Percentiles rank a stretch among this genome's conserved stretches.
phyloP scores from a whole-genome alignment of 2,888 invertebrate genomes.

The Alentia gelatinosa region DNA sequence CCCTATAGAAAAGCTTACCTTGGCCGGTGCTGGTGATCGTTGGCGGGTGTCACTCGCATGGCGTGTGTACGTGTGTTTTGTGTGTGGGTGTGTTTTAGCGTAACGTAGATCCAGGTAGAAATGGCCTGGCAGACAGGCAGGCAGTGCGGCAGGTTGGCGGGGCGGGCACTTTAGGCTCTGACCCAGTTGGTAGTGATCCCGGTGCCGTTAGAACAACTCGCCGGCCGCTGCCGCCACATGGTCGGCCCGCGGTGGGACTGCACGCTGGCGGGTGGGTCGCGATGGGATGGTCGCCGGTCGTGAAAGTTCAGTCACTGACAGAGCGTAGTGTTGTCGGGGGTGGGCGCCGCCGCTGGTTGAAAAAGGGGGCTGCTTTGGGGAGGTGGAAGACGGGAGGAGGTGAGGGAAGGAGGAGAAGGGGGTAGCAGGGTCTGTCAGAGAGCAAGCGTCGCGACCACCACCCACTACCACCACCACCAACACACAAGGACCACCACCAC shows the following conservation, averaged over 20 bases:
- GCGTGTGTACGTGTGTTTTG: background rate
- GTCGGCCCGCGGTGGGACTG: background rate
- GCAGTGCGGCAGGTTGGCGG: background rate
- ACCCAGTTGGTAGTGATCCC: background rate
- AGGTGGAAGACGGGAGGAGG: background rate
- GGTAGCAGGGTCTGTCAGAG: background rate
- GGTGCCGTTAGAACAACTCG: background rate
- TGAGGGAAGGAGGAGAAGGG: background rate
- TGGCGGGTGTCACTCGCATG: background rate
- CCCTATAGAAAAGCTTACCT: too few species aligned
- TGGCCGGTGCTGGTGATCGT: background rate
- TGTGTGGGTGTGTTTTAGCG: background rate
- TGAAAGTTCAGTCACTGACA: background rate
- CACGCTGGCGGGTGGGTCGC: background rate
- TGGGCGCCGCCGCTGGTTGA: background rate
- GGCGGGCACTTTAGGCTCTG: background rate
- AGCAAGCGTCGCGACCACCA: background rate
- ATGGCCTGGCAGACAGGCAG: background rate
- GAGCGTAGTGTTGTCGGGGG: background rate
- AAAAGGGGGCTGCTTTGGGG: background rate
- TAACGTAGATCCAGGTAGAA: background rate
- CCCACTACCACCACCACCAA: background rate
- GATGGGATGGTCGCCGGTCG: background rate
- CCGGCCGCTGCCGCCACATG: slow-evolving; percentile 5
- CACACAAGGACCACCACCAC: background rate